Base-by-base conservation (phyloP, 1,140 invertebrate species). In the Drosophila tani region DNA sequence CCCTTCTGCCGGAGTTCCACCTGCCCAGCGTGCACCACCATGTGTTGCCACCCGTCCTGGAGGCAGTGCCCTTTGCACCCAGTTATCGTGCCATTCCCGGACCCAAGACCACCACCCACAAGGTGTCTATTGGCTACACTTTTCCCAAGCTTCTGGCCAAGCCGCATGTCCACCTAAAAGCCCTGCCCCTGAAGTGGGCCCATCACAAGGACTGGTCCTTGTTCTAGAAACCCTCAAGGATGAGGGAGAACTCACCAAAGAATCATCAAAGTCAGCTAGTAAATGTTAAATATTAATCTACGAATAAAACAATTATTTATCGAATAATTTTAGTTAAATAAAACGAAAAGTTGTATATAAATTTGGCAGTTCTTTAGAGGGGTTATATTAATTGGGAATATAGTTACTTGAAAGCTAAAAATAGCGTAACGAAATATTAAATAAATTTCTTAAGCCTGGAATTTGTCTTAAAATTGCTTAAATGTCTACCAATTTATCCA, bases 41-140 rank as follows among this genome's bases (percentile, higher is more conserved):
- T 17, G 64, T 90, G n/a, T 29, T 87, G 49, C 91, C 91, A 9
- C 91, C 92, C 1, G 63, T 92, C 7, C 40, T 91, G 8, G 91
- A 92, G 51, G 75, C 91, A 7, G 59, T 80, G 6, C 82, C 82
- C 1, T 82, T 91, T 40, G 67, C 76, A 2, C 77, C 88, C 56
- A 87, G 63, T 41, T 92, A 92, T 17, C 88, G 91, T 6, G 91
- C 82, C 8, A 87, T 85, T 29, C 82, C 77, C 2, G 91, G 91
- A 7, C 85, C 91, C 4, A 92, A 91, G 47, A 90, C 80, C 32
- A 92, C 91, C 41, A 91, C 91, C 9, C 82, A 90, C 29, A 83
- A 82, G 2, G 91, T 92, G 1, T 91, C 91, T 24, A 58, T 92
- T 4, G 91, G 91, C 7, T 92, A 91, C 50, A 75, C 85, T 1